Percentiles rank a stretch among this genome's conserved stretches.
Conservation (phyloP, 92 coral and sea anemone genomes). For the Hydrozoanthus gracilis region DNA sequence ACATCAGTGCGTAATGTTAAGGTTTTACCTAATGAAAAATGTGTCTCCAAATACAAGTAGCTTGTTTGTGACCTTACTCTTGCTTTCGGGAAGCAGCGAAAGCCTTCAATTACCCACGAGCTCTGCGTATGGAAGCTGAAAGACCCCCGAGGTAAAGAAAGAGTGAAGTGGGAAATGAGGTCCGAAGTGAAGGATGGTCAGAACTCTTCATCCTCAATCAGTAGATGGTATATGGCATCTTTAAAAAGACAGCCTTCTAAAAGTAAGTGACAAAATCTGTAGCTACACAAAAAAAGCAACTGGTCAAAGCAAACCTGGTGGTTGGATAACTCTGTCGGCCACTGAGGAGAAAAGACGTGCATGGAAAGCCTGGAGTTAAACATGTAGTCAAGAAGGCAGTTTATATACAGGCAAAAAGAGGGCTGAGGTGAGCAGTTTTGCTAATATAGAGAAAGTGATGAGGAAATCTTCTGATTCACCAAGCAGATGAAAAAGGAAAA, state of each 20-base stretch:
- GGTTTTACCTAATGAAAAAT: slow-evolving; percentile 49
- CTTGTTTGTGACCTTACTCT: slow-evolving; percentile 45
- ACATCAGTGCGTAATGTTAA: slow-evolving; percentile 4
- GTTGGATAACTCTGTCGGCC: slow-evolving; percentile 51
- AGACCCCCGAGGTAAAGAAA: neutral
- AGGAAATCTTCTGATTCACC: slow-evolving; percentile 22
- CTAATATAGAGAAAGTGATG: slow-evolving; percentile 21
- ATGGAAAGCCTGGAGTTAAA: slow-evolving; percentile 52
- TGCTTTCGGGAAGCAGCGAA: neutral
- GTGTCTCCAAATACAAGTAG: slow-evolving; percentile 28
- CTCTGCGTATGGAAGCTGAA: slow-evolving; percentile 31
- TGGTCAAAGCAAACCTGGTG: slow-evolving; percentile 52
- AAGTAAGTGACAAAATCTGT: slow-evolving; percentile 15
- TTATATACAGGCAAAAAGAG: slow-evolving; percentile 28
- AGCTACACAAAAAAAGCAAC: slow-evolving; percentile 27
- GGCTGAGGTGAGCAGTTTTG: slow-evolving; percentile 40
- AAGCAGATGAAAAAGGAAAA: slow-evolving; percentile 51
- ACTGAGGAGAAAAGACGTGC: slow-evolving; percentile 42
- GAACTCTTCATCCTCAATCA: neutral
- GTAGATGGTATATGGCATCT: slow-evolving; percentile 22
- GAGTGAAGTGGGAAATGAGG: neutral
- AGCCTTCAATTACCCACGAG: neutral
- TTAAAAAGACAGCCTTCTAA: neutral
- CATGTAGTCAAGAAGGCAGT: slow-evolving; percentile 30
- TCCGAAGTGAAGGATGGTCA: neutral